Conservation (phyloP, 1,140 invertebrate genomes). For the Pentalonia nigronervosa region DNA sequence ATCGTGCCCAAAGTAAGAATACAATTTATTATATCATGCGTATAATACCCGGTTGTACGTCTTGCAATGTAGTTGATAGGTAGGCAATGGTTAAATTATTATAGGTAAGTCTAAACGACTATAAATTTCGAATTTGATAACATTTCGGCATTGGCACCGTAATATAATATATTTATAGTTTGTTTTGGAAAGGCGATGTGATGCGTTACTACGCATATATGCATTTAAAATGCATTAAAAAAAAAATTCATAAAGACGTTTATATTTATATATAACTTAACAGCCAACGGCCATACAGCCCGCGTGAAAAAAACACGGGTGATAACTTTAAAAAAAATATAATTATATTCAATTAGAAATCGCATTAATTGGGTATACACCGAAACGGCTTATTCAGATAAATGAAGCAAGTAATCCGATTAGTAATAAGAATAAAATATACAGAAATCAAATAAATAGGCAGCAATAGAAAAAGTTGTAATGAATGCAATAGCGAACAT, state of each 20-base stretch:
- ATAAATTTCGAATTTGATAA: background rate
- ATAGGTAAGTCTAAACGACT: background rate
- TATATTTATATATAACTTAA: background rate
- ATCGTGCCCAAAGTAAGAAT: constrained; percentile 45
- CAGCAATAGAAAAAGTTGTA: no score
- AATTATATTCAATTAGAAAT: no score
- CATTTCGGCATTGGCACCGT: background rate
- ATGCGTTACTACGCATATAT: no score
- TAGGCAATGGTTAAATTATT: background rate
- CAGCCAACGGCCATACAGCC: no score
- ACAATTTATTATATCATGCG: background rate
- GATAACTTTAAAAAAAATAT: no score
- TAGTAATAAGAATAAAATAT: background rate
- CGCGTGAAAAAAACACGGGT: background rate
- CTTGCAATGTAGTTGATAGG: background rate
- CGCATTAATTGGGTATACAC: background rate
- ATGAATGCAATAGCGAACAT: no score
- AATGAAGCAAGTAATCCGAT: background rate
- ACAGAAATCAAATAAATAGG: background rate
- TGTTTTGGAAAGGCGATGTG: background rate
- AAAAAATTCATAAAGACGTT: background rate
- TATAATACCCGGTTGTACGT: background rate
- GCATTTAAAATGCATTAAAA: background rate
- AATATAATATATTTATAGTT: background rate
- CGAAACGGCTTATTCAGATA: background rate